Percentiles rank a stretch among this genome's conserved stretches.
phyloP scores from a whole-genome alignment of 2,888 invertebrate species.

The Sipunculus nudus region DNA sequence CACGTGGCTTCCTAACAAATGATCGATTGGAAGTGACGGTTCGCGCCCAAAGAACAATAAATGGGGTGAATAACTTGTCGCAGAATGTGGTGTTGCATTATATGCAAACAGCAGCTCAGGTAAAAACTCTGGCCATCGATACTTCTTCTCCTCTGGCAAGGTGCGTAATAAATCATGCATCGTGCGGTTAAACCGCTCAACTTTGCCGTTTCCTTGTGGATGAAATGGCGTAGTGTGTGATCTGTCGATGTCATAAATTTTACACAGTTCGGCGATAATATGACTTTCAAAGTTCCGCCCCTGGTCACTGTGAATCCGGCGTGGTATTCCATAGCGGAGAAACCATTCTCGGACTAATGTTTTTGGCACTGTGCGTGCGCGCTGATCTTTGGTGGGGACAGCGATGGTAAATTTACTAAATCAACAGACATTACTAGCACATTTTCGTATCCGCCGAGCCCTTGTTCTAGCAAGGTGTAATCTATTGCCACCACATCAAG shows the following conservation, averaged over 20 bases:
- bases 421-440: too few relatives aligned
- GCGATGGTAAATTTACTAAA: too few relatives aligned
- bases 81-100: conserved; percentile 19
- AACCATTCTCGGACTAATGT: conserved; percentile 24
- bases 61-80: conserved; percentile 17
- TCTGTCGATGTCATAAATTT: conserved; percentile 27
- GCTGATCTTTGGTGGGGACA: conserved; percentile 21
- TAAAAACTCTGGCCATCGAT: conserved; percentile 30
- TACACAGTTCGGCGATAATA: conserved; percentile 22
- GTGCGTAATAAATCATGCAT: conserved; percentile 32
- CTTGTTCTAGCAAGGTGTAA: too few relatives aligned
- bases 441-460: too few relatives aligned
- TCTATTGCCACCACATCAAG: too few relatives aligned
- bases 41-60: conserved; percentile 24
- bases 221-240: conserved; percentile 25
- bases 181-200: conserved; percentile 28
- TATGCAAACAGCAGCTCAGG: conserved; percentile 25
- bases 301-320: conserved; percentile 21
- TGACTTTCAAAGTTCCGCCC: conserved; percentile 16
- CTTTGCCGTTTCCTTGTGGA: conserved; percentile 20
- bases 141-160: conserved; percentile 28
- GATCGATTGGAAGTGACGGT: conserved; percentile 19
- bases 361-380: conserved; percentile 16
- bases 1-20: conserved; percentile 8
- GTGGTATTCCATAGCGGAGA: conserved; percentile 19